A percentile compares a stretch with the other conserved stretches of the same genome.
Conservation (phyloP, 2,888 invertebrate genomes). For the Drosophila ezoana region DNA sequence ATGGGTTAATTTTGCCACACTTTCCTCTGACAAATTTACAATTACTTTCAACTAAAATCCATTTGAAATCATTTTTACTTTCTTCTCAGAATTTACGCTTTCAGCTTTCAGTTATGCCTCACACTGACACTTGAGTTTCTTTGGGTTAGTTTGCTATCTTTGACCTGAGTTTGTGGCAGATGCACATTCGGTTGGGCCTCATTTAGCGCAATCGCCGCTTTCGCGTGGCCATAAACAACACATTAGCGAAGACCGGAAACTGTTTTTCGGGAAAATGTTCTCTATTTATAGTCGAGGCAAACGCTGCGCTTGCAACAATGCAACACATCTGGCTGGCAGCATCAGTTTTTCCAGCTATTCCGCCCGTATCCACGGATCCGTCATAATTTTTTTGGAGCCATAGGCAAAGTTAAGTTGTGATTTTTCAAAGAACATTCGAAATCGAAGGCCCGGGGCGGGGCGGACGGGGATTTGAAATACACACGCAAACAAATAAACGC, state of each 20-base stretch:
- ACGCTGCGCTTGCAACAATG: conserved; percentile 42
- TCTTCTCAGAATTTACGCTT: too few species aligned
- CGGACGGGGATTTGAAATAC: conserved; percentile 11
- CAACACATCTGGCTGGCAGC: conserved; percentile 63
- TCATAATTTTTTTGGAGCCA: conserved; percentile 50
- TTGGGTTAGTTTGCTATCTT: background rate
- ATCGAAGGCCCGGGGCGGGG: conserved; percentile 45
- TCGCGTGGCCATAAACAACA: conserved; percentile 57
- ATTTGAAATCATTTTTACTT: too few species aligned
- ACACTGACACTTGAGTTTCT: background rate
- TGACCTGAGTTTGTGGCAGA: conserved; percentile 4
- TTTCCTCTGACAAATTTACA: too few species aligned
- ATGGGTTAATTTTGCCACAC: too few species aligned
- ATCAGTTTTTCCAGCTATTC: conserved; percentile 6
- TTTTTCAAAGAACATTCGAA: conserved; percentile 76
- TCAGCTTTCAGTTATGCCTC: too few species aligned
- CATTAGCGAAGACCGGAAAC: conserved; percentile 55
- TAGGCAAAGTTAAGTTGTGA: conserved; percentile 86
- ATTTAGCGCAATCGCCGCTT: conserved; percentile 43
- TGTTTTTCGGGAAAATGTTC: conserved; percentile 28
- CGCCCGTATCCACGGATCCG: conserved; percentile 1
- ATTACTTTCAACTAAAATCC: too few species aligned
- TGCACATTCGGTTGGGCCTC: conserved; percentile 31
- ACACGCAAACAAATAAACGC: conserved; percentile 49
- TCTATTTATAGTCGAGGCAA: conserved; percentile 43